Evolutionary conservation across 53 echinoderm and acorn worm genomes (phyloP).

Genomic region (Stichopus horrens): DNA sequence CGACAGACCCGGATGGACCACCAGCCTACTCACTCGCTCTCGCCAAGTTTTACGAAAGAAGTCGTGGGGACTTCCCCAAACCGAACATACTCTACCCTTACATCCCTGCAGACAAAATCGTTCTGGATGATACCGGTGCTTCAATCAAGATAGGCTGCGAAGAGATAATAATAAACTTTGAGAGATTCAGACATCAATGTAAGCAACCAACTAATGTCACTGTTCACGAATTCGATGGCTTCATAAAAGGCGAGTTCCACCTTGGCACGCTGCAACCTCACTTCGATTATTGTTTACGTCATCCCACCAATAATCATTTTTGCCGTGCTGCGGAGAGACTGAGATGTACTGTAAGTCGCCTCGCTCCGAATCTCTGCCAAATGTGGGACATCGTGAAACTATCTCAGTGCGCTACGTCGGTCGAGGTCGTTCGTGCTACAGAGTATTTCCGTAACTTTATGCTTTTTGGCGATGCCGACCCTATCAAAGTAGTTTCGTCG

Average conservation of each 20-base stretch:
- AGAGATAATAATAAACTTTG: background rate
- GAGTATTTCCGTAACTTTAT: background rate
- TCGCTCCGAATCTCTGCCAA: constrained; percentile 7
- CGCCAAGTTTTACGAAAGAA: background rate
- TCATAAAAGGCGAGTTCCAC: background rate
- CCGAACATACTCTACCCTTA: constrained; percentile 15
- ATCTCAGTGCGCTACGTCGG: background rate
- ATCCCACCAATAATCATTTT: background rate
- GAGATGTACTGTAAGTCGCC: background rate
- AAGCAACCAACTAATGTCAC: background rate
- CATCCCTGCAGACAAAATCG: constrained; percentile 15
- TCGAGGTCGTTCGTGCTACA: background rate
- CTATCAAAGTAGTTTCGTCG: background rate
- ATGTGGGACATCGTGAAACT: background rate
- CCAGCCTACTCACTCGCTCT: constrained; percentile 15
- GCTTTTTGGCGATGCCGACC: background rate
- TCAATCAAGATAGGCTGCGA: background rate
- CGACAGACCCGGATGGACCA: background rate
- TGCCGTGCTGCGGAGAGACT: background rate
- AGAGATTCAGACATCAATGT: background rate
- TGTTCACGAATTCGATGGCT: constrained; percentile 1
- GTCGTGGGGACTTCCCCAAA: constrained; percentile 18
- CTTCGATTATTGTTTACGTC: background rate
- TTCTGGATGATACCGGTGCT: background rate
- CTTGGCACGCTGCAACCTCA: constrained; percentile 8